These are phyloP conservation scores for Rhimphoctona megacephalus DNA, from an alignment of 2,888 invertebrate species.

Conservation along the genomic window DNA sequence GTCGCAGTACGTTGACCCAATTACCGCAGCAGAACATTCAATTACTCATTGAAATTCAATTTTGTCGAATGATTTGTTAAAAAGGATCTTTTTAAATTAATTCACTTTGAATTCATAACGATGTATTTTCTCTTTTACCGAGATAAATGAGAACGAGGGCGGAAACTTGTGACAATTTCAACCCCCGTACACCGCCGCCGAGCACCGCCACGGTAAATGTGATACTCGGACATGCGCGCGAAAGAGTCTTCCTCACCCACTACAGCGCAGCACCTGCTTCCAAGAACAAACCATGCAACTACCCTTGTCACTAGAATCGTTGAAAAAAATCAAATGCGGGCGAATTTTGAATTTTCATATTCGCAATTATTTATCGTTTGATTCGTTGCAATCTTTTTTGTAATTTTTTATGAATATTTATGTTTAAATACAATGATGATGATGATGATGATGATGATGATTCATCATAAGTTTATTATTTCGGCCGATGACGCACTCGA, in stretches of 20 bases:
- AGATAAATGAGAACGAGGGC: constrained; percentile 47
- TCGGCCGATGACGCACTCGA: background rate
- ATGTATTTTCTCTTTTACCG: constrained; percentile 22
- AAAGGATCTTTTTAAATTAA: background rate
- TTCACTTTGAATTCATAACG: background rate
- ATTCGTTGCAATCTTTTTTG: background rate
- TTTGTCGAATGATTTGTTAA: background rate
- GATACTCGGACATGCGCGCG: constrained; percentile 72
- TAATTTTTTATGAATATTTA: background rate
- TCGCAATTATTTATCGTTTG: background rate
- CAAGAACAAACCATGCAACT: constrained; percentile 50
- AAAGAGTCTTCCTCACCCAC: constrained; percentile 57
- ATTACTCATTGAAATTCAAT: constrained; percentile 16
- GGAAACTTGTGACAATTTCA: constrained; percentile 38
- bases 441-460: too few relatives aligned
- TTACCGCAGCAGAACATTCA: constrained; percentile 45
- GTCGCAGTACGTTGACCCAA: constrained; percentile 32
- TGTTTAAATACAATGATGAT: background rate
- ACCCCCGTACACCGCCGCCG: constrained; percentile 42
- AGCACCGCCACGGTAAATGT: constrained; percentile 34
- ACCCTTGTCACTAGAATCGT: background rate
- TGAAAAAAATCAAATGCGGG: background rate
- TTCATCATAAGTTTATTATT: background rate
- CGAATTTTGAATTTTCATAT: constrained; percentile 2
- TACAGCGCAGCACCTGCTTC: constrained; percentile 55